Evolutionary conservation across 2,797 vertebrate species (phyloP), one percentile per base, ranked within the genome.

Genomic region (Sebastes minor): DNA sequence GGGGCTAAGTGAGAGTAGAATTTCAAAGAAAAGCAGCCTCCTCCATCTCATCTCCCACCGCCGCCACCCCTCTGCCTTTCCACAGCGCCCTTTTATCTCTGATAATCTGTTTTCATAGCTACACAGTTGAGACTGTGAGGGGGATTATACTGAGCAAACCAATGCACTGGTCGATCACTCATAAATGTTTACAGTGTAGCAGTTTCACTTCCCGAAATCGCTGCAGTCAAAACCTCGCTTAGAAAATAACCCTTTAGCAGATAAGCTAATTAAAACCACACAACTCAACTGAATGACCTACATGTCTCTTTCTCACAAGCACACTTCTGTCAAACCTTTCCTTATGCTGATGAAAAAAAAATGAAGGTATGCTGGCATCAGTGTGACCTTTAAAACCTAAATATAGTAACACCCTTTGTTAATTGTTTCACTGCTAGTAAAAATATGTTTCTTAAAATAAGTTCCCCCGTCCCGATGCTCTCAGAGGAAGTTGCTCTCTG

Each of bases 21-120:
- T 96, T 95, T 96, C 95, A 96, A 95, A 96, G 92, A 90, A 91
- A 89, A 89, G 84, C 88, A 86, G 86, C 90, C 91, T 91, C 92
- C 91, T 93, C 91, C 92, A 86, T 91, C 92, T 93, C 91, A 80
- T 89, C 88, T 85, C 78, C 89, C 85, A 77, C 75, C 71, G 63
- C 78, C 53, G 53, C 87, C 80, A 75, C 85, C 86, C 89, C 82
- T 83, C 88, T 77, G 88, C 88, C 82, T 85, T 83, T 82, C 87
- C 84, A 88, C 83, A 74, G 88, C 62, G 22, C 61, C 84, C 86
- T 89, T 93, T 94, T 90, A 92, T 92, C 93, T 94, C 76, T 73
- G 74, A 87, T 93, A 89, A 91, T 93, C 91, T 94, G 89, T 91
- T 92, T 92, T 94, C 88, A 89, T 86, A 87, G 87, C 79, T 81